A percentile compares a stretch with the other conserved stretches of the same genome.
These are phyloP conservation scores for Mesoligia furuncula DNA, from an alignment of 2,888 invertebrate genomes.

Conservation along the genomic window DNA sequence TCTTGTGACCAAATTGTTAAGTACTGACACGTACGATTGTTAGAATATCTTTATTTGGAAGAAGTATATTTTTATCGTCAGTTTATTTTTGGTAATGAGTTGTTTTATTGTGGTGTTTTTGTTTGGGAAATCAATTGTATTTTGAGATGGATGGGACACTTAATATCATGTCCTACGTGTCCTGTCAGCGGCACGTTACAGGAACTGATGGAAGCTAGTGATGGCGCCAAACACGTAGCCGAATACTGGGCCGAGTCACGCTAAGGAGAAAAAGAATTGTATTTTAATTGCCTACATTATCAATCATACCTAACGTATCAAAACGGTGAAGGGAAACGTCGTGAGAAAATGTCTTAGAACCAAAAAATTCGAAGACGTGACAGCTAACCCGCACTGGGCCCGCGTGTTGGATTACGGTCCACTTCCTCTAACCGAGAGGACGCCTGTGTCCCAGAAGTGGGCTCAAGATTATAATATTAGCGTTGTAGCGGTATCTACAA, in stretches of 20 bases:
- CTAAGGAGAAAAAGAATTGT: too few species aligned
- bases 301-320: too few species aligned
- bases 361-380: not conserved
- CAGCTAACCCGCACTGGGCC: too few species aligned
- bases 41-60: constrained; percentile 31
- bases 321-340: not conserved
- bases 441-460: not conserved
- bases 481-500: too few species aligned
- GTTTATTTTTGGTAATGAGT: constrained; percentile 17
- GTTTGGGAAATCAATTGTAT: not conserved
- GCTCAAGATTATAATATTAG: too few species aligned
- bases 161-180: not conserved
- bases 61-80: constrained; percentile 23
- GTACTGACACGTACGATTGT: constrained; percentile 63
- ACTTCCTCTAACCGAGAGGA: not conserved
- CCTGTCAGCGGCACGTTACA: not conserved
- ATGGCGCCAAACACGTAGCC: not conserved
- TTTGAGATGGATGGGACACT: not conserved
- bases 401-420: not conserved
- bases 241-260: not conserved
- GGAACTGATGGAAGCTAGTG: not conserved
- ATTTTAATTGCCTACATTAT: too few species aligned
- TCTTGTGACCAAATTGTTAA: constrained; percentile 69
- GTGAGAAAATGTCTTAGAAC: not conserved
- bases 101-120: not conserved